Conservation (phyloP, 2,888 invertebrate genomes). For the Tolmerus cingulatus region DNA sequence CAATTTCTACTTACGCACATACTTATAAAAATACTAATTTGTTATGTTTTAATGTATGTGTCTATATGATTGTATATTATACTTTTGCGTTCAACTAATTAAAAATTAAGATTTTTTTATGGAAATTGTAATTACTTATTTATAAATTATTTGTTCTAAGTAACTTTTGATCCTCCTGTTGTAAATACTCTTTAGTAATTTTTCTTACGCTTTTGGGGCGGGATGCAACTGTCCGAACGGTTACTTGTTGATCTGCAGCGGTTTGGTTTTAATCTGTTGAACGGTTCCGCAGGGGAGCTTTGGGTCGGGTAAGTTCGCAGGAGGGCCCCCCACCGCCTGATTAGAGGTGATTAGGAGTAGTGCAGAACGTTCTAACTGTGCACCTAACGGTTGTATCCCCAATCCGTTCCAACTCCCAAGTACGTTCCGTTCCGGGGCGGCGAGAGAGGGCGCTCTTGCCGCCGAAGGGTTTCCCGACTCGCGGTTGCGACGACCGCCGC, state of each 20-base stretch:
- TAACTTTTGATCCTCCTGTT: too few species aligned
- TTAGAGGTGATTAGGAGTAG: not conserved
- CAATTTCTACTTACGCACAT: too few species aligned
- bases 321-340: not conserved
- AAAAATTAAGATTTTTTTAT: too few species aligned
- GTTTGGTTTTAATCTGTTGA: not conserved
- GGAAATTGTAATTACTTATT: too few species aligned
- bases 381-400: not conserved
- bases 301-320: not conserved
- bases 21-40: too few species aligned
- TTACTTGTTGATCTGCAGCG: not conserved
- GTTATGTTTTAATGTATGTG: too few species aligned
- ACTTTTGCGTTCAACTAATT: too few species aligned
- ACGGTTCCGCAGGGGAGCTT: not conserved
- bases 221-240: not conserved
- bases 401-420: not conserved
- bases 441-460: not conserved
- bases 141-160: too few species aligned
- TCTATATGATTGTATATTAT: too few species aligned
- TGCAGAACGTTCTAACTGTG: not conserved
- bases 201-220: not conserved
- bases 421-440: not conserved
- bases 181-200: too few species aligned
- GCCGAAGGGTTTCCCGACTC: not conserved
- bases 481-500: not conserved